A percentile compares a stretch with the other conserved stretches of the same genome.
Evolutionary conservation across 2,888 invertebrate genomes (phyloP).

Genomic region (Tromatobia lineatoria): DNA sequence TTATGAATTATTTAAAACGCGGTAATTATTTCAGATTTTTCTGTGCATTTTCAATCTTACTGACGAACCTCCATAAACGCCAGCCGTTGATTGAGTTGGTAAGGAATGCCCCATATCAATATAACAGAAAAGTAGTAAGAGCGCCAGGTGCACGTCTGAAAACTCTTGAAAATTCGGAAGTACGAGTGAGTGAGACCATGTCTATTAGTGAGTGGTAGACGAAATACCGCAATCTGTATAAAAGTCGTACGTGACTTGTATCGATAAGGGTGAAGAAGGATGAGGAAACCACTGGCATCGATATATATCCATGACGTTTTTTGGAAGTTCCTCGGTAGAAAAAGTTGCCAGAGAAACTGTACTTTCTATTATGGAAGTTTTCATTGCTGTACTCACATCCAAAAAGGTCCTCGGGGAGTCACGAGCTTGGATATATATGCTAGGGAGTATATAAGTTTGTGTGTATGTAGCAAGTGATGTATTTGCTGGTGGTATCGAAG

Average conservation of each 20-base stretch:
- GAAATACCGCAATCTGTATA: conserved; percentile 24
- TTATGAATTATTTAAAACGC: no score
- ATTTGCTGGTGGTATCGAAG: conserved; percentile 35
- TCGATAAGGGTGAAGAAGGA: conserved; percentile 31
- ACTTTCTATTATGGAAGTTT: conserved; percentile 54
- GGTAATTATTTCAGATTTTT: no score
- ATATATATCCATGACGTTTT: conserved; percentile 34
- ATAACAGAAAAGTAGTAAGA: background rate
- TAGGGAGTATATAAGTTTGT: background rate
- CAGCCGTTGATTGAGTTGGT: no score
- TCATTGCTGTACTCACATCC: conserved; percentile 35
- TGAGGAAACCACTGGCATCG: conserved; percentile 11
- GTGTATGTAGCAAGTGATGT: background rate
- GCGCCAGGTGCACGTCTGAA: conserved; percentile 3
- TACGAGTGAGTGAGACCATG: background rate
- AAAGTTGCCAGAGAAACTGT: conserved; percentile 43
- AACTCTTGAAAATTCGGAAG: conserved; percentile 15
- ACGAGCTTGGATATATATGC: background rate
- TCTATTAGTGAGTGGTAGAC: background rate
- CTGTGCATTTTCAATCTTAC: no score
- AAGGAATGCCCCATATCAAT: no score
- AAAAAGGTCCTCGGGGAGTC: conserved; percentile 1
- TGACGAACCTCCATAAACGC: no score
- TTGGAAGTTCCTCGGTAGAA: conserved; percentile 28
- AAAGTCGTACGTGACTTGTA: conserved; percentile 51